Conservation (phyloP, 1,140 invertebrate species). For the Drosophila sp. region DNA sequence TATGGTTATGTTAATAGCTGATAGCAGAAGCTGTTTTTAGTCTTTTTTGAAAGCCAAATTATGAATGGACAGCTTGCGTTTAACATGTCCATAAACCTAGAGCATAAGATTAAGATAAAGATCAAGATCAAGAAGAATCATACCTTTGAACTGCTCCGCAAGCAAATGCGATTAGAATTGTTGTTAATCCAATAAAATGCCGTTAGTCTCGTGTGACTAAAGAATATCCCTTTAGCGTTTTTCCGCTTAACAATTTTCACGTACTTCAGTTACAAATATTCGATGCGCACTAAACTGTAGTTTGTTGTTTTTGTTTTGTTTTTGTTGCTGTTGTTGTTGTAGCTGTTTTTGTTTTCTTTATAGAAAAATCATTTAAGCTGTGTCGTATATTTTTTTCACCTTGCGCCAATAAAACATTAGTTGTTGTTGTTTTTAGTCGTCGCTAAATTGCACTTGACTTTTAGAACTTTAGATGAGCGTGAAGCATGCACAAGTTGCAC, state of each 20-base stretch:
- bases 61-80: slow-evolving; percentile 29
- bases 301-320: slow-evolving; percentile 34
- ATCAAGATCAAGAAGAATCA: neutral
- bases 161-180: neutral
- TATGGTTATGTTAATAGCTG: slow-evolving; percentile 54
- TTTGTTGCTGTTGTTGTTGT: slow-evolving; percentile 31
- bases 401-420: slow-evolving; percentile 79
- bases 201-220: slow-evolving; percentile 16
- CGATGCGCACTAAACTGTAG: slow-evolving; percentile 30
- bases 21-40: slow-evolving; percentile 26
- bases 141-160: slow-evolving; percentile 41
- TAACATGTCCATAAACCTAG: slow-evolving; percentile 38
- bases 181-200: slow-evolving; percentile 28
- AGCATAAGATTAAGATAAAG: slow-evolving; percentile 2
- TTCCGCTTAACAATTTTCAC: slow-evolving; percentile 30
- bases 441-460: slow-evolving; percentile 73
- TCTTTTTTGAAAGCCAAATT: slow-evolving; percentile 21
- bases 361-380: slow-evolving; percentile 31
- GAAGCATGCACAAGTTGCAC: slow-evolving; percentile 53
- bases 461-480: slow-evolving; percentile 76
- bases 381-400: slow-evolving; percentile 55
- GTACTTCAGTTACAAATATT: slow-evolving; percentile 45
- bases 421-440: slow-evolving; percentile 53
- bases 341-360: slow-evolving; percentile 16
- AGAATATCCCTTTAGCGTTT: neutral